Conservation (phyloP, 2,888 invertebrate genomes). For the Mesoligia furuncula region DNA sequence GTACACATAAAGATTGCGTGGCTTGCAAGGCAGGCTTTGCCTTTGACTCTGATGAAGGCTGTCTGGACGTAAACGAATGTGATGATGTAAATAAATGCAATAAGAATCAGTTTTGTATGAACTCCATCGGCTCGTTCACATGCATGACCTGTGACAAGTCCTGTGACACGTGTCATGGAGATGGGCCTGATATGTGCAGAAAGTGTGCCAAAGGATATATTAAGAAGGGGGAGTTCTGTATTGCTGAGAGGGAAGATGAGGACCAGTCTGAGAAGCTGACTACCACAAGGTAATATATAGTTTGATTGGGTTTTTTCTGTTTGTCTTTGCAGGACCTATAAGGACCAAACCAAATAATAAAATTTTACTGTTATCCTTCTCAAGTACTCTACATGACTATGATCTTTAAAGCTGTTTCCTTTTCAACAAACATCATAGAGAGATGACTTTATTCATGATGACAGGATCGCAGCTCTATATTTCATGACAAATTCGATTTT, state of each 20-base stretch:
- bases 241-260: constrained; percentile 90
- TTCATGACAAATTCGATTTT: neutral
- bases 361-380: neutral
- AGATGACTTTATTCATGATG: too few species aligned
- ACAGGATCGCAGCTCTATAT: too few species aligned
- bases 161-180: constrained; percentile 95
- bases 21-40: constrained; percentile 93
- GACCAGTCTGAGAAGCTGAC: constrained; percentile 81
- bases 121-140: constrained; percentile 95
- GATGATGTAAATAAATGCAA: constrained; percentile 89
- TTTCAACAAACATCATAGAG: neutral
- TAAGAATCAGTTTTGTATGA: constrained; percentile 95
- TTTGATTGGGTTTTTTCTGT: constrained; percentile 46
- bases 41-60: constrained; percentile 93
- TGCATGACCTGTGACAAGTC: constrained; percentile 96
- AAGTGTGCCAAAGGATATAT: constrained; percentile 94
- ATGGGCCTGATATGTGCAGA: constrained; percentile 97
- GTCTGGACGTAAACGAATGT: constrained; percentile 96
- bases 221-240: constrained; percentile 94
- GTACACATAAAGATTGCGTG: constrained; percentile 92
- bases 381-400: neutral
- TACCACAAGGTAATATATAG: constrained; percentile 77
- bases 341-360: too few species aligned
- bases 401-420: neutral
- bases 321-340: constrained; percentile 8